Percentiles rank a stretch among this genome's conserved stretches.
phyloP scores from a whole-genome alignment of 53 echinoderm and acorn worm species.

The Astropecten irregularis region DNA sequence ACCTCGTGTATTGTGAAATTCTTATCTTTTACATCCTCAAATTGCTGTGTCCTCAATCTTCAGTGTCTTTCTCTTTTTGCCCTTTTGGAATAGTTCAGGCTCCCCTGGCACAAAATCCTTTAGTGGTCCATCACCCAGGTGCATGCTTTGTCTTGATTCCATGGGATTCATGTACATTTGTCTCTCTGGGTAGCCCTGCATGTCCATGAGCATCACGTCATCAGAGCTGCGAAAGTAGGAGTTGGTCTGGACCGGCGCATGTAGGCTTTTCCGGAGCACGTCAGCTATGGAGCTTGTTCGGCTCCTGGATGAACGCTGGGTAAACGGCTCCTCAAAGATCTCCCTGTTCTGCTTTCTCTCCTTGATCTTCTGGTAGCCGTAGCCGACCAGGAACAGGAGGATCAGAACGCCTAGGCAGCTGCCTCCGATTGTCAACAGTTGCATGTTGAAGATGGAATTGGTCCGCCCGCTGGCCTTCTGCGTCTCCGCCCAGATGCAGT shows the following conservation, averaged over 20 bases:
- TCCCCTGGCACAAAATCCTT: slow-evolving; percentile 40
- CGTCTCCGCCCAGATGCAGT: slow-evolving; percentile 85
- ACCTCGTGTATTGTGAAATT: too few species aligned
- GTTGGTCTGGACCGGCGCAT: slow-evolving; percentile 40
- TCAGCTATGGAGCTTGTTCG: slow-evolving; percentile 48
- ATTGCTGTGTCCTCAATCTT: slow-evolving; percentile 79
- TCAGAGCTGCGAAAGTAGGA: slow-evolving; percentile 71
- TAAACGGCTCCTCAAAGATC: not conserved
- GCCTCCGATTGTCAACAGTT: slow-evolving; percentile 77
- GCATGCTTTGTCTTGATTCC: slow-evolving; percentile 78
- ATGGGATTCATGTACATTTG: slow-evolving; percentile 97
- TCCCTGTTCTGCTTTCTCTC: slow-evolving; percentile 61
- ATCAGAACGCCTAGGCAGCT: slow-evolving; percentile 63
- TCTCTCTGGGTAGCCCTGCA: slow-evolving; percentile 59
- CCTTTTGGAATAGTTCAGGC: slow-evolving; percentile 61
- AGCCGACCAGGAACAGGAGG: slow-evolving; percentile 54
- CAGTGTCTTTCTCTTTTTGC: slow-evolving; percentile 76
- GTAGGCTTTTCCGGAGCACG: slow-evolving; percentile 67
- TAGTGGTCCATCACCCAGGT: slow-evolving; percentile 41
- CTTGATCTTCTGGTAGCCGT: slow-evolving; percentile 74
- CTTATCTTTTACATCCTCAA: too few species aligned
- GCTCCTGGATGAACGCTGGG: not conserved
- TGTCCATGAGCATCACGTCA: slow-evolving; percentile 88
- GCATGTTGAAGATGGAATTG: slow-evolving; percentile 54
- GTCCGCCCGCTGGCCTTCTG: slow-evolving; percentile 11